A percentile compares a stretch with the other conserved stretches of the same genome.
These are phyloP conservation scores for Masnerella sp. DNA, from an alignment of 2,888 invertebrate species.

Conservation along the genomic window DNA sequence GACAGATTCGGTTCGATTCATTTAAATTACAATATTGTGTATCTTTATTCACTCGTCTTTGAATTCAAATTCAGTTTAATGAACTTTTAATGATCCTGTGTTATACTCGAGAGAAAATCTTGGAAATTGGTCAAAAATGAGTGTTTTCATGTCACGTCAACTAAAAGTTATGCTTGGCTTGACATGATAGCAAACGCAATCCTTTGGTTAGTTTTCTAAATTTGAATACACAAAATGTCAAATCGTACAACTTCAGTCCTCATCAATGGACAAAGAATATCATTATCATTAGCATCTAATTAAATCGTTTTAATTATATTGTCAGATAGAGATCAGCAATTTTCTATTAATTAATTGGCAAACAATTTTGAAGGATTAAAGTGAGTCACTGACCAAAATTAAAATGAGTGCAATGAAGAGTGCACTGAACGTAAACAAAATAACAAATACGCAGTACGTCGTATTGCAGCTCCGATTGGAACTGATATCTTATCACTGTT, in stretches of 20 bases:
- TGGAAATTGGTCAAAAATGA: neutral
- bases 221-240: neutral
- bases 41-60: neutral
- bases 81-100: neutral
- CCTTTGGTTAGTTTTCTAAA: constrained; percentile 2
- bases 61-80: neutral
- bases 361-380: too few species aligned
- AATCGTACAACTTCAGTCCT: neutral
- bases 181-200: neutral
- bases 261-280: neutral
- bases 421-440: too few species aligned
- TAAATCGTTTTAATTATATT: too few species aligned
- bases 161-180: constrained; percentile 14
- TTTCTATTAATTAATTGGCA: too few species aligned
- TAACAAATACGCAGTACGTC: too few species aligned
- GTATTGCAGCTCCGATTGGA: too few species aligned
- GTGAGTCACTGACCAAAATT: too few species aligned
- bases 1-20: neutral
- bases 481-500: too few species aligned
- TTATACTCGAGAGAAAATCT: neutral
- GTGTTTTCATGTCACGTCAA: constrained; percentile 16
- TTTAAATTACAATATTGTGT: neutral
- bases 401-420: too few species aligned
- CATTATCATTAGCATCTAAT: neutral
- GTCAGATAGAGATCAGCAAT: too few species aligned